Conservation (phyloP, 2,797 vertebrate species). For the Spheniscus humboldti region DNA sequence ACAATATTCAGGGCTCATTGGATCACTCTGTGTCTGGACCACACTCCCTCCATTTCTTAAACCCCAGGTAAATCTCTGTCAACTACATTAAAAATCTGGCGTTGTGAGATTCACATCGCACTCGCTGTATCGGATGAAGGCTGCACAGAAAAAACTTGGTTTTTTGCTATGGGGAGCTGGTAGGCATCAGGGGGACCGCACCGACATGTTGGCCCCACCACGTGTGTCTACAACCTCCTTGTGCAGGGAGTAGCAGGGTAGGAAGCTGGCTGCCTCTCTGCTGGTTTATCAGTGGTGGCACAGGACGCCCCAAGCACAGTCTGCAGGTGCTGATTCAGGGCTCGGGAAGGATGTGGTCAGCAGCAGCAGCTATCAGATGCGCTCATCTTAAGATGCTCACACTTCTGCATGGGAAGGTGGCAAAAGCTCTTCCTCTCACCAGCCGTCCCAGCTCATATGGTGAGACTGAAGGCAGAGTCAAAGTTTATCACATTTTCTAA, state of each 20-base stretch:
- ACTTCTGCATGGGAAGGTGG: neutral
- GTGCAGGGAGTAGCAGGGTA: neutral
- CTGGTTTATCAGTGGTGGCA: neutral
- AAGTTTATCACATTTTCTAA: neutral
- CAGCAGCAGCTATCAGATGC: neutral
- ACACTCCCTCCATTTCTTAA: neutral
- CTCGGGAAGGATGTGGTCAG: neutral
- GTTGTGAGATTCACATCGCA: neutral
- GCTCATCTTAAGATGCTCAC: neutral
- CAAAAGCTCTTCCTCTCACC: neutral
- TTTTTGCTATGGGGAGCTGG: neutral
- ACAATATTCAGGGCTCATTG: neutral
- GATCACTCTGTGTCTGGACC: neutral
- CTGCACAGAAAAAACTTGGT: neutral
- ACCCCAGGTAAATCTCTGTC: neutral
- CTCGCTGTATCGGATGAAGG: neutral
- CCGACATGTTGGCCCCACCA: fast-evolving
- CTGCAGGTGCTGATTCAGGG: neutral
- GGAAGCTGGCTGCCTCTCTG: neutral
- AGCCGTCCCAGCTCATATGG: neutral
- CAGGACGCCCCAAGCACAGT: neutral
- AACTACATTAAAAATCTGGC: no score
- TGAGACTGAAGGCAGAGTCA: neutral
- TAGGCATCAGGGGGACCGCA: neutral
- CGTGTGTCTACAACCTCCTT: neutral